phyloP scores from a whole-genome alignment of 2,888 invertebrate genomes.

The Xanthia togata region DNA sequence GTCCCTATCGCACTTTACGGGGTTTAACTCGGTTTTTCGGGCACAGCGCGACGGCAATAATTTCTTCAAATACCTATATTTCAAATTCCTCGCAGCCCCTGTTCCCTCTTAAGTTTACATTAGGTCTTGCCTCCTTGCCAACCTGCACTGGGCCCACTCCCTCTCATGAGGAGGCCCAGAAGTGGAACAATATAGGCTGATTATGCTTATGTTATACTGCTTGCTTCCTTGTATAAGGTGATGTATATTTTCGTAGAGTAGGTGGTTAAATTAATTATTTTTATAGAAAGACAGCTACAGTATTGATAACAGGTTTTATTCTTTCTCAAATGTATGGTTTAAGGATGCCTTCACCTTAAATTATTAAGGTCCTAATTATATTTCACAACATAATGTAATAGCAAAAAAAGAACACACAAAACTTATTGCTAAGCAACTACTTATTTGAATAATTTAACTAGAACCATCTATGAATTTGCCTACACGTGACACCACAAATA shows the following conservation, averaged over 20 bases:
- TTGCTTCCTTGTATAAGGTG: not conserved
- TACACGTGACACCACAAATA: not conserved
- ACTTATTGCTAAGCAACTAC: not conserved
- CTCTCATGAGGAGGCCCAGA: no score
- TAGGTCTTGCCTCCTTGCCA: no score
- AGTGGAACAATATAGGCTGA: no score
- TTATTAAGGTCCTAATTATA: not conserved
- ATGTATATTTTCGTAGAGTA: not conserved
- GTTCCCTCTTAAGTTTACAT: no score
- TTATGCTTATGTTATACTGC: no score
- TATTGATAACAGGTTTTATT: no score
- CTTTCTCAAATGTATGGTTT: not conserved
- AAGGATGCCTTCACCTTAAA: not conserved
- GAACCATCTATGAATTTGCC: not conserved
- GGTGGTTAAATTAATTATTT: not conserved
- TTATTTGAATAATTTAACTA: conserved; percentile 1
- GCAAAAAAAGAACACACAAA: not conserved
- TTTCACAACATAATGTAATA: conserved; percentile 26
- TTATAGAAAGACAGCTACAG: not conserved
- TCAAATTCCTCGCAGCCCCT: no score
- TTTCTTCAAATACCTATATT: no score
- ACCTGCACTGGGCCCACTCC: no score
- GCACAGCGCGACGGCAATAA: no score
- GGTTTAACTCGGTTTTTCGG: no score
- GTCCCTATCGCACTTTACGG: no score